These are phyloP conservation scores for Amphimallon solstitiale DNA, from an alignment of 2,888 invertebrate genomes.

Conservation along the genomic window DNA sequence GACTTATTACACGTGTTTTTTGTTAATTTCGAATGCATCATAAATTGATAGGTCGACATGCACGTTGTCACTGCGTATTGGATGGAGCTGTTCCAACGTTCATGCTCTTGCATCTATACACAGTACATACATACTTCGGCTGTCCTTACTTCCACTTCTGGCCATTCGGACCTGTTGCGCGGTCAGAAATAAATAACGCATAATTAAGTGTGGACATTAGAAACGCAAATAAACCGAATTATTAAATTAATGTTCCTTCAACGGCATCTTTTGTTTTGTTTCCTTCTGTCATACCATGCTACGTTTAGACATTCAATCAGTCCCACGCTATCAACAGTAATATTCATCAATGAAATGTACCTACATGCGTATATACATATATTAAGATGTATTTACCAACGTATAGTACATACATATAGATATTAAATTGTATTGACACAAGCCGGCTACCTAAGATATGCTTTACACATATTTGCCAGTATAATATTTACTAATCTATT, in stretches of 20 bases:
- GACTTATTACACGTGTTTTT: conserved; percentile 16
- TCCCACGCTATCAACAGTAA: too few relatives aligned
- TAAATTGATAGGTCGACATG: conserved; percentile 21
- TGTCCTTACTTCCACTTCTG: neutral
- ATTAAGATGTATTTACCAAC: too few relatives aligned
- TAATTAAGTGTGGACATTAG: neutral
- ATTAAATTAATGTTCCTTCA: neutral
- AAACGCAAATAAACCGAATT: conserved; percentile 2
- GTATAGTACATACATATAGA: too few relatives aligned
- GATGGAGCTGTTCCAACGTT: neutral
- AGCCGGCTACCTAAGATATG: too few relatives aligned
- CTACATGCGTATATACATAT: too few relatives aligned
- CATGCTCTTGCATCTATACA: neutral
- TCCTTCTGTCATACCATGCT: neutral
- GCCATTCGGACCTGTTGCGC: neutral
- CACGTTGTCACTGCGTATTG: neutral
- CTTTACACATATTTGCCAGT: too few relatives aligned
- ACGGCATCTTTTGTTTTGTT: neutral
- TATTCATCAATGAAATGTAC: too few relatives aligned
- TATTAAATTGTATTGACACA: too few relatives aligned
- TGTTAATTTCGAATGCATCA: conserved; percentile 29
- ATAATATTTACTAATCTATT: too few relatives aligned
- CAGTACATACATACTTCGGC: neutral
- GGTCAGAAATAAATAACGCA: neutral
- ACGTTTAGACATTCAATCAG: neutral